Evolutionary conservation across 2,797 vertebrate genomes (phyloP), one percentile per base, ranked within the genome.

Genomic region (Pipistrellus kuhlii): DNA sequence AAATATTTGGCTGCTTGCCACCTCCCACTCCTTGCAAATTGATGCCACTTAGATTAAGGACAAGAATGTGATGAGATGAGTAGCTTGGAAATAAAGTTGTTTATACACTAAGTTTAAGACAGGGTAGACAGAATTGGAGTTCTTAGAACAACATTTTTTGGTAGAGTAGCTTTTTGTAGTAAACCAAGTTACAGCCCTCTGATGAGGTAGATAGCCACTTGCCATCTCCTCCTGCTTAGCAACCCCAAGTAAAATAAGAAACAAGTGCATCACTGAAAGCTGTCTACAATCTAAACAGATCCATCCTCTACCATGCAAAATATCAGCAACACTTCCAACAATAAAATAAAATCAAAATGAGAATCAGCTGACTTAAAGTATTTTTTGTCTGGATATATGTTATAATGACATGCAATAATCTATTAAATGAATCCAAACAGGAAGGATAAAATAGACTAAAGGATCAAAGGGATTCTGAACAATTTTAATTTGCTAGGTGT

Each of bases 1-100:
- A 82, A 83, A 15, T 84, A 72, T 81, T 89, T 94, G 68, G 41
- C 41, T 83, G 10, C 82, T 89, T 93, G 68, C 75, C 66, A 89
- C 71, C 38, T 95, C 41, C 59, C 17, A 90, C 44, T 93, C 30
- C 38, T 85, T 91, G 48, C 23, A 94, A 93, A 21, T 73, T 96
- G 76, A 90, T 78, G 94, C 73, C 46, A 88, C 76, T 90, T 96
- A 88, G 51, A 90, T 88, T 83, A 88, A 96, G 46, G n/a, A 92
- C 71, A 95, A 88, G 32, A 89, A 94, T 93, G 41, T 85, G 41
- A 94, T 93, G 55, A 86, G n/a, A 91, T 69, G 51, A 93, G 77
- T 90, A 83, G 75, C 21, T 27, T 62, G 23, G 27, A 92, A 95
- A 96, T 90, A 95, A 91, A 90, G 15, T 68, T 62, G 3, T 90